Percentiles rank a stretch among this genome's conserved stretches.
phyloP scores from a whole-genome alignment of 2,888 invertebrate genomes.

The Trissoscelio sp. region DNA sequence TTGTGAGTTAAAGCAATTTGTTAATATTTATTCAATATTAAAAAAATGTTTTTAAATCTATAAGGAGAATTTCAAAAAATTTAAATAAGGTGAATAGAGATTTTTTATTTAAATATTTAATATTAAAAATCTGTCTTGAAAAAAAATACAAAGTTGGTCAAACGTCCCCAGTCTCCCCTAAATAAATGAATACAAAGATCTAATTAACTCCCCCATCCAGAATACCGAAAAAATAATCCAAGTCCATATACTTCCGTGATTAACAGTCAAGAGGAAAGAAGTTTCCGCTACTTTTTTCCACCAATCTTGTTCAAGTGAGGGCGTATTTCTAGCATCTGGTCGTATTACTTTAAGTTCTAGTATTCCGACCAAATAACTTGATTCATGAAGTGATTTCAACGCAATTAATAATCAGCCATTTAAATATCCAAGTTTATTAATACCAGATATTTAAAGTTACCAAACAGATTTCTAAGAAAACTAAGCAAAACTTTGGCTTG shows the following conservation, averaged over 20 bases:
- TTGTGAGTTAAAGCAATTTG: too few species aligned
- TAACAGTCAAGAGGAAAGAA: conserved; percentile 24
- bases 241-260: conserved; percentile 29
- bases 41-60: too few species aligned
- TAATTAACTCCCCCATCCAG: conserved; percentile 12
- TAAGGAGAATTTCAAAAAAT: too few species aligned
- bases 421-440: too few species aligned
- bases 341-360: background rate
- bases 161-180: too few species aligned
- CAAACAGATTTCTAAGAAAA: background rate
- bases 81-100: too few species aligned
- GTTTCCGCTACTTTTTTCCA: conserved; percentile 28
- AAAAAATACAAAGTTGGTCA: too few species aligned
- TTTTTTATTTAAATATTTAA: too few species aligned
- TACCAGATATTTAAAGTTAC: background rate
- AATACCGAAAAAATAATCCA: conserved; percentile 29
- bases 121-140: too few species aligned
- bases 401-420: conserved; percentile 16
- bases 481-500: conserved; percentile 11
- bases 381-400: background rate
- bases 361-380: background rate
- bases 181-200: too few species aligned
- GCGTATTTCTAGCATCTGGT: conserved; percentile 25
- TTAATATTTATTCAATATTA: too few species aligned
- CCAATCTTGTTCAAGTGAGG: conserved; percentile 21